Evolutionary conservation across 2,888 invertebrate species (phyloP).

Genomic region (Xanthostigma xanthostigma): DNA sequence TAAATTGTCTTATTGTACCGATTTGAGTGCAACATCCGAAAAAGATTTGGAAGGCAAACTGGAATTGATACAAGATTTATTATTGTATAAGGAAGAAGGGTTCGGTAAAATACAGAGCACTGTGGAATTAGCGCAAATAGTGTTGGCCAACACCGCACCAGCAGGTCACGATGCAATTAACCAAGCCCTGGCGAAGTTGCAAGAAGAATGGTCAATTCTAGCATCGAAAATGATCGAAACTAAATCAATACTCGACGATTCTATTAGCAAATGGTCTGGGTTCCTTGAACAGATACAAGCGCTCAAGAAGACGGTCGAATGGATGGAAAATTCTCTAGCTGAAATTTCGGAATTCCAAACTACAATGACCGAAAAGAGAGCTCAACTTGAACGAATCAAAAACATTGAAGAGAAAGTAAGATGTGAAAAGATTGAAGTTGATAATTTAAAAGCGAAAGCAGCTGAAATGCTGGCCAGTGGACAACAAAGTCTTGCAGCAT

Average conservation of each 20-base stretch:
- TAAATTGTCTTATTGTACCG: constrained; percentile 77
- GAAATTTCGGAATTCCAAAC: constrained; percentile 63
- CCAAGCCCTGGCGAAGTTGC: constrained; percentile 62
- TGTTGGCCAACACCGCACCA: constrained; percentile 81
- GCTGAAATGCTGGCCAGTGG: constrained; percentile 74
- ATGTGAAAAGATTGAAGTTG: constrained; percentile 81
- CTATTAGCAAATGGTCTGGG: constrained; percentile 82
- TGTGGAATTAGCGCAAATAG: constrained; percentile 82
- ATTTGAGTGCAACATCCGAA: constrained; percentile 64
- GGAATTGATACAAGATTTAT: constrained; percentile 69
- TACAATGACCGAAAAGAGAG: constrained; percentile 73
- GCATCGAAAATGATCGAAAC: constrained; percentile 82
- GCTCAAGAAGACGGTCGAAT: constrained; percentile 65
- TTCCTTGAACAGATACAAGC: constrained; percentile 78
- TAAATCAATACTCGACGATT: constrained; percentile 73
- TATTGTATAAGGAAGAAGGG: constrained; percentile 86
- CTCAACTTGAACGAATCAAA: constrained; percentile 72
- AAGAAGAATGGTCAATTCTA: constrained; percentile 80
- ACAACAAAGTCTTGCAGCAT: constrained; percentile 68
- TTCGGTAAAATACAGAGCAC: constrained; percentile 74
- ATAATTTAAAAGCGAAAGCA: constrained; percentile 68
- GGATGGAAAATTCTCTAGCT: constrained; percentile 55
- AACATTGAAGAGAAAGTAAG: constrained; percentile 75
- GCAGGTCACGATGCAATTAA: constrained; percentile 79
- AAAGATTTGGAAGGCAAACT: constrained; percentile 76